phyloP scores from a whole-genome alignment of 2,113 vertebrate species.

The Opisthocomus hoazin region DNA sequence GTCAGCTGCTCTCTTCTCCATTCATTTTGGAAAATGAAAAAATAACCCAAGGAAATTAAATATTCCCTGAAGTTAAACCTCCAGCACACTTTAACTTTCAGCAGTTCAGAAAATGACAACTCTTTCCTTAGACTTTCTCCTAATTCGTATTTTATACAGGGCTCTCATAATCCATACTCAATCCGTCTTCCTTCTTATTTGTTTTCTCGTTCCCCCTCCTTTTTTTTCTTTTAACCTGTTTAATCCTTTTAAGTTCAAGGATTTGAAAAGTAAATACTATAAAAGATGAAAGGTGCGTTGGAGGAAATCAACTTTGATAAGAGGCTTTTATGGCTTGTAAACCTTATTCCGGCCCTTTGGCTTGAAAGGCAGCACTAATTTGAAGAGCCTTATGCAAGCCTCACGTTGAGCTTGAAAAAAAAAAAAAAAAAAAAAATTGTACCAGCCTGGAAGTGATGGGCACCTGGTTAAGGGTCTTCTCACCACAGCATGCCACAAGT shows the following conservation, averaged over 20 bases:
- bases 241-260: conserved; percentile 73
- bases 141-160: conserved; percentile 39
- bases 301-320: conserved; percentile 74
- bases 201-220: conserved; percentile 6
- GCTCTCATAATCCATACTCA: conserved; percentile 52
- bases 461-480: background rate
- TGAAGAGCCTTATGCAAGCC: conserved; percentile 60
- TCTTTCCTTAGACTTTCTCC: conserved; percentile 22
- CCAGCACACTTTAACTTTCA: background rate
- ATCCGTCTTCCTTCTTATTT: conserved; percentile 55
- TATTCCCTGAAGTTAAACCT: background rate
- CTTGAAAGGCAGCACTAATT: conserved; percentile 64
- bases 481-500: rapidly evolving
- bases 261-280: conserved; percentile 74
- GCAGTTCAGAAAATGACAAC: background rate
- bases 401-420: background rate
- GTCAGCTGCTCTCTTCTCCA: background rate
- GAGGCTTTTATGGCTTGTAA: conserved; percentile 68
- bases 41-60: background rate
- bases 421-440: background rate
- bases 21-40: background rate
- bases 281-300: conserved; percentile 74
- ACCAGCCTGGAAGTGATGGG: background rate
- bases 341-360: conserved; percentile 54
- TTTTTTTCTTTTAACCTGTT: conserved; percentile 44